Evolutionary conservation across 1,140 invertebrate genomes (phyloP).

Genomic region (Aphaenogaster ashmeadi): DNA sequence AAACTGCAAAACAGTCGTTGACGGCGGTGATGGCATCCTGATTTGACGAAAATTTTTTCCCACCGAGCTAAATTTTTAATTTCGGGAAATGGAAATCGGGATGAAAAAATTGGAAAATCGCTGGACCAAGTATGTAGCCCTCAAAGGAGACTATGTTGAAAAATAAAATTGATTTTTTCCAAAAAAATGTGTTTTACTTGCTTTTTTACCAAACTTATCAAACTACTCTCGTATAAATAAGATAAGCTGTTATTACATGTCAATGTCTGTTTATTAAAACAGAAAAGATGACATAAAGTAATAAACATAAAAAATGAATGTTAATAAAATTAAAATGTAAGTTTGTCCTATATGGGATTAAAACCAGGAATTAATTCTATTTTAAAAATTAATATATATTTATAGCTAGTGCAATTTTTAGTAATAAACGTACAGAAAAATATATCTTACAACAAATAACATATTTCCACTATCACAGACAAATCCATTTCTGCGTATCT

Average conservation of each 20-base stretch:
- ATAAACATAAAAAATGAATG: neutral
- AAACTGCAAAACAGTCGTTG: no score
- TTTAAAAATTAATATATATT: neutral
- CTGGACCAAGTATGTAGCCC: no score
- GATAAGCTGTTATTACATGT: neutral
- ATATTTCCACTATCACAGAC: neutral
- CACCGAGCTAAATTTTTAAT: no score
- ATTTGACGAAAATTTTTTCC: no score
- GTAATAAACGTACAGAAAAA: neutral
- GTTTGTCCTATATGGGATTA: neutral
- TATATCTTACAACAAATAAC: conserved; percentile 1
- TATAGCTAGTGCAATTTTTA: neutral
- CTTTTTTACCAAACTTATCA: no score
- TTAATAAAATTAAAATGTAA: neutral
- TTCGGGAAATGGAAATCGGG: no score
- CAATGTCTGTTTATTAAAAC: neutral
- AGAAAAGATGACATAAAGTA: neutral
- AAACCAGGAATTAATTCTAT: neutral
- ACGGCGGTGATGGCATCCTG: no score
- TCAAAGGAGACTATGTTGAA: no score
- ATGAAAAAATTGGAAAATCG: no score
- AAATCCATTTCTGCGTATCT: neutral
- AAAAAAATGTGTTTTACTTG: no score
- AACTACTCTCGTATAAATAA: neutral
- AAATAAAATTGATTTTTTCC: no score